A percentile compares a stretch with the other conserved stretches of the same genome.
phyloP scores from a whole-genome alignment of 2,888 invertebrate species.

The Cremastobaeus sp. region DNA sequence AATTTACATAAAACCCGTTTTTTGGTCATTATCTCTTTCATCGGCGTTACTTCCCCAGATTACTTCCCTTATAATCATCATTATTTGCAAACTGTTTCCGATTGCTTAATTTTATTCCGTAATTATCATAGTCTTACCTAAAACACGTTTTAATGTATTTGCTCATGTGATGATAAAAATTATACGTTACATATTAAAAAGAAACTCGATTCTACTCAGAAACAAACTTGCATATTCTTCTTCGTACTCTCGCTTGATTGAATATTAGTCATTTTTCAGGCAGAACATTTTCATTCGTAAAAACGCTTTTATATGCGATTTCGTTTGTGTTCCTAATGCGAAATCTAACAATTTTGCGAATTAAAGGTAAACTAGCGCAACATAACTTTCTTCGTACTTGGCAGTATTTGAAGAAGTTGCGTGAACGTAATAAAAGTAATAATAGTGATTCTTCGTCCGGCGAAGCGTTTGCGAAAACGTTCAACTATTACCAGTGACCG shows the following conservation, averaged over 20 bases:
- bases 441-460: too few relatives aligned
- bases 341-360: too few relatives aligned
- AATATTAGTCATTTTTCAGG: too few relatives aligned
- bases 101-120: conserved; percentile 35
- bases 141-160: conserved; percentile 30
- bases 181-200: not conserved
- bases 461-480: conserved; percentile 16
- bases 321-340: too few relatives aligned
- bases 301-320: too few relatives aligned
- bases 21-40: conserved; percentile 33
- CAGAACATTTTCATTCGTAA: too few relatives aligned
- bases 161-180: conserved; percentile 15
- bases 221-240: too few relatives aligned
- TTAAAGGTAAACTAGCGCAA: too few relatives aligned
- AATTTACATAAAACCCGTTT: conserved; percentile 45
- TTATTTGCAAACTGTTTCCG: conserved; percentile 35
- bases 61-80: conserved; percentile 38
- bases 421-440: too few relatives aligned
- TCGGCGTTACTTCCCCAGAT: conserved; percentile 9
- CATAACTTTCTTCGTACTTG: too few relatives aligned
- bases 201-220: too few relatives aligned
- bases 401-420: not conserved
- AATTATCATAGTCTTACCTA: conserved; percentile 20
- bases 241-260: too few relatives aligned
- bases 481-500: conserved; percentile 15